Evolutionary conservation across 2,113 vertebrate species (phyloP), one percentile per base, ranked within the genome.

Genomic region (Tragelaphus buxtoni): DNA sequence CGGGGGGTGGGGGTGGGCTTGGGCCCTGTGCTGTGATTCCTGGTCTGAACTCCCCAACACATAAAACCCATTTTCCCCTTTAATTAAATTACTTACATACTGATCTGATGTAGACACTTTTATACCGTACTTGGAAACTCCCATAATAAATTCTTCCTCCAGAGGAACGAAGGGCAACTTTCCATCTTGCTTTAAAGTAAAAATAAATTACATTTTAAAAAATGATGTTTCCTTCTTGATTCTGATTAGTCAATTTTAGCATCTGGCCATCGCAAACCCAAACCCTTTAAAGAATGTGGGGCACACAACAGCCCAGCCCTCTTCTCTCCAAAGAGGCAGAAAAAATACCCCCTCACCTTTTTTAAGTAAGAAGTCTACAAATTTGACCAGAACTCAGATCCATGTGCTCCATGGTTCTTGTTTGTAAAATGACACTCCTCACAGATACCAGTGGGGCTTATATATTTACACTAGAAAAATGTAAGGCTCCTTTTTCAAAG

Each of bases 71-170:
- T 11, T n/a, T 61, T 49, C 18, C 35, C 32, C 35, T 86, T 49
- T n/a, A 42, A 35, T 77, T 7, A 32, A 28, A 30, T 18, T 74
- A 99, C 99, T 99, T 99, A 99, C 99, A 99, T 99, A 99, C 96
- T 99, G 99, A 98, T 99, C 99, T 93, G 99, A 98, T 0, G 99
- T 99, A 39, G 99, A 99, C 47, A 99, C 99, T 99, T 99, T 99
- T 97, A 99, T 99, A 26, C 99, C 99, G 0, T 99, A 99, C 98
- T 99, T 99, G 79, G 99, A 99, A 95, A 99, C 99, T 55, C 99
- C 99, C 98, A 99, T 99, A 86, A 99, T 99, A 98, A 99, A 99
- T 96, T 99, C 99, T 98, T 99, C 99, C 81, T 99, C 99, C 98
- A 98, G 98, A 9, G 99, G 99, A 89, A 99, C 99, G 97, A 99